Evolutionary conservation across 2,797 vertebrate genomes (phyloP), one percentile per base, ranked within the genome.

Genomic region (Cuniculus paca): DNA sequence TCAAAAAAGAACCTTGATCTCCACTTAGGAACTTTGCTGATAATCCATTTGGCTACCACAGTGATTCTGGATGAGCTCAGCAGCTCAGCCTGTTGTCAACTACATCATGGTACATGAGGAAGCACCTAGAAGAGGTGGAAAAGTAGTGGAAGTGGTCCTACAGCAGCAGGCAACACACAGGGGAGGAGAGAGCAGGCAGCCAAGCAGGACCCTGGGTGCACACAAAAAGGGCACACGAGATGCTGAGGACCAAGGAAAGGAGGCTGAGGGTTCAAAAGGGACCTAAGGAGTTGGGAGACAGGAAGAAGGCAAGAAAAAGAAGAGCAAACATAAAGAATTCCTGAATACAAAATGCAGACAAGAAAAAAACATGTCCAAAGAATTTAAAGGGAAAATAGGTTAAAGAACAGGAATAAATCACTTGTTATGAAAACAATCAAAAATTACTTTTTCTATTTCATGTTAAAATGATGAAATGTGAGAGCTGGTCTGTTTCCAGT

Each of bases 371-470:
- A 79, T 12, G 61, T 92, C 36, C 56, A 63, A 24, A 91, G 65
- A 89, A 42, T 39, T 80, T 22, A 83, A 80, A 92, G 83, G 36
- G 1, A 70, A 80, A 80, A 70, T 20, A 63, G 45, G 80, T 54
- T 70, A 81, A 90, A 94, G 63, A 92, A 80, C 11, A 56, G 42
- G 52, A 87, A 42, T 72, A 80, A 93, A 85, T 61, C 74, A 65
- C 22, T 63, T 79, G 90, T 70, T 81, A 79, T 77, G 60, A 90
- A 89, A 97, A 88, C 0, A 88, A 83, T 20, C 70, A 84, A 83
- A 92, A 87, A 97, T 63, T 54, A 56, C 91, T 85, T 95, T 36
- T 93, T 93, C 92, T 95, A 83, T 68, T 94, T 94, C 56, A 74
- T 31, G 42, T 95, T 61, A 68, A 93, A 82, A 95, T 68, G 90